These are phyloP conservation scores for Hylomyscus alleni DNA, from an alignment of 2,797 vertebrate genomes.

Conservation along the genomic window DNA sequence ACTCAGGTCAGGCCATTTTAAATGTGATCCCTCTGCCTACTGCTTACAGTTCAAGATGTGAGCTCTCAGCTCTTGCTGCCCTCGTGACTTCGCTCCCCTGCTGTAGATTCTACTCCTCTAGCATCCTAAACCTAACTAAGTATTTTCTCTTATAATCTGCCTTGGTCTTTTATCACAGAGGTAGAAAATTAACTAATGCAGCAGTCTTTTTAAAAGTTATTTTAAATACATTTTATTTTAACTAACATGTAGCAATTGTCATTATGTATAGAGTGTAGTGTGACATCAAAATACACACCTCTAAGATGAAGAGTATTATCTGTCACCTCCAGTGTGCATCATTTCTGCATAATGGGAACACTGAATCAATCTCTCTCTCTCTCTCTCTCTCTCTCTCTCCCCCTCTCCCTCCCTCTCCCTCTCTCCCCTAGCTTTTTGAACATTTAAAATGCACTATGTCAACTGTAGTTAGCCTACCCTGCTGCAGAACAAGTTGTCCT, in stretches of 20 bases:
- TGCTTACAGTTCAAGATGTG: not conserved
- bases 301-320: no score
- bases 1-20: not conserved
- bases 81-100: not conserved
- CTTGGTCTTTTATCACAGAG: not conserved
- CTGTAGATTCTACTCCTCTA: not conserved
- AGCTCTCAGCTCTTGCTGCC: not conserved
- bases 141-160: not conserved
- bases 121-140: not conserved
- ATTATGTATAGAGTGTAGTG: not conserved
- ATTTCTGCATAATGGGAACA: not conserved
- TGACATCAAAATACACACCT: not conserved
- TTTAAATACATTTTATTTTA: not conserved
- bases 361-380: not conserved
- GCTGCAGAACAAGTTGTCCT: not conserved
- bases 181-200: not conserved
- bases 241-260: not conserved
- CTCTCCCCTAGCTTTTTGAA: not conserved
- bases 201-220: not conserved
- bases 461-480: no score
- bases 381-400: not conserved
- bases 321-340: not conserved
- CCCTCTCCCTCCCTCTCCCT: not conserved
- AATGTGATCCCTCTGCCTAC: not conserved
- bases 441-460: not conserved